Conservation (phyloP, 1,140 invertebrate genomes). For the Callitettix versicolor region DNA sequence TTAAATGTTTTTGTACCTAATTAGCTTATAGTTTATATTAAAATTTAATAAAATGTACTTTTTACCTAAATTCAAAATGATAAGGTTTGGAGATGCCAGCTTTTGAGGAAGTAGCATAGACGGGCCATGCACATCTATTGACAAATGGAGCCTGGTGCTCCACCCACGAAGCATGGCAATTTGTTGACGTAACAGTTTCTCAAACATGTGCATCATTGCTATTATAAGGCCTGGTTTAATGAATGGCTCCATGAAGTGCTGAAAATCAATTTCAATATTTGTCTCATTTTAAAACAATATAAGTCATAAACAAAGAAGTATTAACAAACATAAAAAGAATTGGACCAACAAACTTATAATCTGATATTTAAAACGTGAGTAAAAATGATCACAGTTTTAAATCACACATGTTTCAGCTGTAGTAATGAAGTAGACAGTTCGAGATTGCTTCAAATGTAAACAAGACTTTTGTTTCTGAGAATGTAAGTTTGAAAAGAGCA, state of each 20-base stretch:
- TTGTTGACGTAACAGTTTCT: constrained; percentile 31
- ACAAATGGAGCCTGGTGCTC: constrained; percentile 52
- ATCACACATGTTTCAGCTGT: too few species aligned
- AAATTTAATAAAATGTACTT: constrained; percentile 16
- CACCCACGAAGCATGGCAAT: constrained; percentile 44
- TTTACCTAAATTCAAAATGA: constrained; percentile 63
- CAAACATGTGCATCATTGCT: constrained; percentile 31
- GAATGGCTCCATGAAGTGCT: constrained; percentile 60
- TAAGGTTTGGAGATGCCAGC: constrained; percentile 64
- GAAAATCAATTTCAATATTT: not conserved
- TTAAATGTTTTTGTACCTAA: too few species aligned
- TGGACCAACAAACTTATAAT: too few species aligned
- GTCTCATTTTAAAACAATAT: not conserved
- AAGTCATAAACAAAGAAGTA: too few species aligned
- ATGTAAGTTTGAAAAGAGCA: too few species aligned
- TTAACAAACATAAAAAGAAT: too few species aligned
- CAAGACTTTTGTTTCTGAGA: too few species aligned
- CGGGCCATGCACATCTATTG: constrained; percentile 62
- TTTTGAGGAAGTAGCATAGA: constrained; percentile 68
- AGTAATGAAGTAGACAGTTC: too few species aligned
- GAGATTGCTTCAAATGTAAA: too few species aligned
- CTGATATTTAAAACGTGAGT: too few species aligned
- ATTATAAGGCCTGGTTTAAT: constrained; percentile 35
- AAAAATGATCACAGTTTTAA: too few species aligned
- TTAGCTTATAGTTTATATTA: too few species aligned